Evolutionary conservation across 2,797 vertebrate genomes (phyloP), one percentile per base, ranked within the genome.

Genomic region (Euthynnus affinis): DNA sequence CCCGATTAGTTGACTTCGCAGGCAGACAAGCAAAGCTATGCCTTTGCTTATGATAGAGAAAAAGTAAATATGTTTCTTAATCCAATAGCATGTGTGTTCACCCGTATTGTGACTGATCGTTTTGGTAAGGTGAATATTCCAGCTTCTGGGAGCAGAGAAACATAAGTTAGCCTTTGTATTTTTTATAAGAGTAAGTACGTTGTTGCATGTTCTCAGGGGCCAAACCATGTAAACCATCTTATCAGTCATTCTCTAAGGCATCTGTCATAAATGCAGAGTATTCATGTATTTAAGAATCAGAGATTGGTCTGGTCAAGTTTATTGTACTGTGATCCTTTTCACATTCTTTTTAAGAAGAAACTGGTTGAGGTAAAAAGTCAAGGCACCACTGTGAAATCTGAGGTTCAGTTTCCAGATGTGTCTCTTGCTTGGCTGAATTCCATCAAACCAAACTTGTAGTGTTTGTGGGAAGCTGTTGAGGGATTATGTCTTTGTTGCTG

Each of bases 61-160:
- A 48, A 81, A 68, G 1, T n/a, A 27, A 48, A 79, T 70, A 49
- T 1, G 32, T 77, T 74, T 79, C 22, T 72, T 44, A 27, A 60
- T 61, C 23, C 18, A 66, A 37, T 52, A 57, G 34, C 25, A 25
- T 2, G 13, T 22, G 18, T 74, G n/a, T 34, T 74, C n/a, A 27
- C 18, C 23, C 25, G 55, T 51, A 42, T 44, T 67, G 25, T 42
- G 1, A 53, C 20, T 37, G 5, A 51, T 40, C 6, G 44, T 40
- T 68, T 65, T 23, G 46, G n/a, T 46, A 22, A 48, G 20, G 27
- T 55, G 27, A 17, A 40, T n/a, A 10, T 67, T 44, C 18, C 44
- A 48, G 20, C 42, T 17, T 52, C 10, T 52, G 29, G 23, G 59
- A 57, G 15, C 7, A 49, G 32, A 23, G 5, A 5, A 73, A 61